Conservation (phyloP, 1,140 invertebrate genomes). For the Drosophila pectinifera region DNA sequence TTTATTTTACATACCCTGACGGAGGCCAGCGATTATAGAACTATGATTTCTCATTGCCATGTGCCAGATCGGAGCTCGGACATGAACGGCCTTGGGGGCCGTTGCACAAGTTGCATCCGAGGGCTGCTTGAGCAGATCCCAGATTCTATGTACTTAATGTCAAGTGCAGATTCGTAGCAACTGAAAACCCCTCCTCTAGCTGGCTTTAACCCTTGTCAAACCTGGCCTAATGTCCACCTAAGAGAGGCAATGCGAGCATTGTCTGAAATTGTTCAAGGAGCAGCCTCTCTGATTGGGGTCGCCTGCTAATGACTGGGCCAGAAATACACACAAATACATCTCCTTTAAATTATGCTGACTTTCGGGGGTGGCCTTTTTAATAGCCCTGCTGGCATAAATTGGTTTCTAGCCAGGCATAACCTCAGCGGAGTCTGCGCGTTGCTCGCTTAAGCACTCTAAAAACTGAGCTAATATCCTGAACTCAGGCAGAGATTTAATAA, state of each 20-base stretch:
- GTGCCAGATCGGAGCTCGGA: slow-evolving; percentile 21
- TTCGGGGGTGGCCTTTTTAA: slow-evolving; percentile 23
- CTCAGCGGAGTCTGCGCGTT: slow-evolving; percentile 61
- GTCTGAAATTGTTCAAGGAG: slow-evolving; percentile 13
- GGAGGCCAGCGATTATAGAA: slow-evolving; percentile 39
- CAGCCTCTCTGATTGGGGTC: slow-evolving; percentile 60
- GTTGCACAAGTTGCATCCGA: slow-evolving; percentile 26
- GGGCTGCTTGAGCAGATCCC: not conserved
- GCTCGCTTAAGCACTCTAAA: not conserved
- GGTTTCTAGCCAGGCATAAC: slow-evolving; percentile 13
- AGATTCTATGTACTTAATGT: not conserved
- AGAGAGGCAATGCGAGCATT: not conserved
- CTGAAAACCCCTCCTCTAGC: not conserved
- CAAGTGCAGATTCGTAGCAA: slow-evolving; percentile 5
- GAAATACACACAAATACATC: not conserved
- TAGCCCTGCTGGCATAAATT: slow-evolving; percentile 29
- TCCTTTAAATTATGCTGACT: slow-evolving; percentile 1
- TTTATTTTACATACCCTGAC: slow-evolving; percentile 45
- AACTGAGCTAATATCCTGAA: not conserved
- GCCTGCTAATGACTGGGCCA: slow-evolving; percentile 22
- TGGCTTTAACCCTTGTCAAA: slow-evolving; percentile 8
- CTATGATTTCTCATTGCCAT: slow-evolving; percentile 48
- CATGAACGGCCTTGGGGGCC: slow-evolving; percentile 21
- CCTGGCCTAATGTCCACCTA: slow-evolving; percentile 16
- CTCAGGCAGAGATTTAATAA: too few species aligned